A percentile compares a stretch with the other conserved stretches of the same genome.
These are phyloP conservation scores for Cinclus mexicanus DNA, from an alignment of 2,113 vertebrate species.

Conservation along the genomic window DNA sequence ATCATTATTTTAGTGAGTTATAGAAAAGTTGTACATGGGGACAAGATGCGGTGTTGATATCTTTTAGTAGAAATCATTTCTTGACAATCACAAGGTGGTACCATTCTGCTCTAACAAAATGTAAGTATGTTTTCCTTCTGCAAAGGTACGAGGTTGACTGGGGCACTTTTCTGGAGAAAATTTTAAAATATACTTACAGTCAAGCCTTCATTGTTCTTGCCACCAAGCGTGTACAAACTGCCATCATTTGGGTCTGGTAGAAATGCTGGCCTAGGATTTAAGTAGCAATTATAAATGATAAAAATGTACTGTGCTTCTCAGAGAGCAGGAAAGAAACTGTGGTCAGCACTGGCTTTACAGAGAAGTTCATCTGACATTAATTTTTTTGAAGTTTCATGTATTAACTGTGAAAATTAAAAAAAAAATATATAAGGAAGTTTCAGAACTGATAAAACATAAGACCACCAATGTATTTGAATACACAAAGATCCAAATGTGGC, in stretches of 20 bases:
- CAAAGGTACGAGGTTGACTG: not conserved
- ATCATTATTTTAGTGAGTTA: not conserved
- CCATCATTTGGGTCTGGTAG: conserved; percentile 97
- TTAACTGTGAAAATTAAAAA: not conserved
- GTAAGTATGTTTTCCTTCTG: not conserved
- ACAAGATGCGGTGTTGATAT: not conserved
- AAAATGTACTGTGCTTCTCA: not conserved
- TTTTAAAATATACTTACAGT: conserved; percentile 80
- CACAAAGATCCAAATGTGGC: not conserved
- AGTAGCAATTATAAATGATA: not conserved
- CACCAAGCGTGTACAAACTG: conserved; percentile 93
- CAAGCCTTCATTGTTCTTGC: conserved; percentile 93
- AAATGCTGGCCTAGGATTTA: conserved; percentile 88
- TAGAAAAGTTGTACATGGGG: not conserved
- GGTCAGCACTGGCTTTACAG: not conserved
- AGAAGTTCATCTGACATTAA: not conserved
- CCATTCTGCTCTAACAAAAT: not conserved
- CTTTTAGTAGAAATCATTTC: not conserved
- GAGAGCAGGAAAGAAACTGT: not conserved
- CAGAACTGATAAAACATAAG: not conserved
- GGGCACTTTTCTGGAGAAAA: not conserved
- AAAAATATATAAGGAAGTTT: not conserved
- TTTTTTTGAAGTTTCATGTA: not conserved
- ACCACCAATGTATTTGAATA: not conserved
- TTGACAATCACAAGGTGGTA: not conserved